Evolutionary conservation across 2,113 vertebrate genomes (phyloP).

Genomic region (Puffinus mauretanicus): DNA sequence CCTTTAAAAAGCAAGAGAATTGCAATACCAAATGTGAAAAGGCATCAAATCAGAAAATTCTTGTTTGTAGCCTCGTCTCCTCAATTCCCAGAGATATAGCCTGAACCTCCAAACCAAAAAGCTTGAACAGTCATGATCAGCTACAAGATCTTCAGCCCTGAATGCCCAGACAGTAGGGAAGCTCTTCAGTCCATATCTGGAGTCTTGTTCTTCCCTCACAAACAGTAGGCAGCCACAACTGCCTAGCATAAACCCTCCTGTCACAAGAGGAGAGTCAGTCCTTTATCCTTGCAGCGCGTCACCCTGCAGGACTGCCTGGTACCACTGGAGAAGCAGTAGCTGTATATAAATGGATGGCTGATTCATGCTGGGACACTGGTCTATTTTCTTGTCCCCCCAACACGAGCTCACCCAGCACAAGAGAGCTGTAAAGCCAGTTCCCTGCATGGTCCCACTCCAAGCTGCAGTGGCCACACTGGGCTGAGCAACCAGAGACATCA

Average conservation of each 20-base stretch:
- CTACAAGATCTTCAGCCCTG: not conserved
- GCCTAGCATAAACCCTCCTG: not conserved
- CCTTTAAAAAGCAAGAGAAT: not conserved
- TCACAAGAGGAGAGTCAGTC: not conserved
- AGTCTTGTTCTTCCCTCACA: not conserved
- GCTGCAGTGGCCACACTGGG: not conserved
- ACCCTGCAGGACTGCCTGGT: slow-evolving; percentile 36
- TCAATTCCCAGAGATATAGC: not conserved
- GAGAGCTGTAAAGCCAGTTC: not conserved
- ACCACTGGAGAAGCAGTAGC: slow-evolving; percentile 14
- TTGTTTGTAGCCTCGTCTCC: not conserved
- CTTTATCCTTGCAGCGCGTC: slow-evolving; percentile 15
- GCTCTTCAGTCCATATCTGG: not conserved
- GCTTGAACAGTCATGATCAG: not conserved
- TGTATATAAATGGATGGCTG: not conserved
- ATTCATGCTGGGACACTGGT: slow-evolving; percentile 52
- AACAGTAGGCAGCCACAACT: not conserved
- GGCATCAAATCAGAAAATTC: not conserved
- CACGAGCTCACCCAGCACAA: not conserved
- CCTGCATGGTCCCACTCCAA: not conserved
- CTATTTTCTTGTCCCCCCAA: not conserved
- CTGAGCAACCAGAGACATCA: not conserved
- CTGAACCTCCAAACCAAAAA: not conserved
- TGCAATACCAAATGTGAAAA: not conserved
- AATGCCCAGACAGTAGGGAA: not conserved